Conservation (phyloP, 1,140 invertebrate genomes). For the Drosophila tristis region DNA sequence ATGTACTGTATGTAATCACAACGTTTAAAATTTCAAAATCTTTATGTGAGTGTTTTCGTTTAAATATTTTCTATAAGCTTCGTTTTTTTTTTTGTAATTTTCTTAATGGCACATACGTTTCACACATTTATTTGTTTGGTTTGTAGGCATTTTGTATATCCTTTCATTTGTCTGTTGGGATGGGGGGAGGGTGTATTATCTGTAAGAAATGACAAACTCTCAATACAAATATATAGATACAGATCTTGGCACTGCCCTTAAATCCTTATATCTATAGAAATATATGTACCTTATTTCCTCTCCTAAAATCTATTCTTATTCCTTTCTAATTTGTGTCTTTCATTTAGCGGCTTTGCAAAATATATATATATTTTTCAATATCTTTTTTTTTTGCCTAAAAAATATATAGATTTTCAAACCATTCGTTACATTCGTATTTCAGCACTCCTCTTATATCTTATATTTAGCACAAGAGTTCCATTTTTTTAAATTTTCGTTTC, state of each 20-base stretch:
- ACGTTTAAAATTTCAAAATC: conserved; percentile 75
- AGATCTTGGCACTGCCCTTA: conserved; percentile 36
- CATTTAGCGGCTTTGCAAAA: conserved; percentile 72
- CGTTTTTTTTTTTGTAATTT: conserved; percentile 32
- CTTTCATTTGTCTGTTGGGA: conserved; percentile 18
- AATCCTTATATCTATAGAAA: conserved; percentile 34
- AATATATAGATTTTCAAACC: conserved; percentile 63
- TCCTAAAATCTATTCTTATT: conserved; percentile 24
- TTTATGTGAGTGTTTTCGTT: conserved; percentile 21
- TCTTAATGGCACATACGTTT: conserved; percentile 77
- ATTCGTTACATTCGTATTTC: conserved; percentile 67
- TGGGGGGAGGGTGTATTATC: conserved; percentile 22
- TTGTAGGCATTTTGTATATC: conserved; percentile 23
- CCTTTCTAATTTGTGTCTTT: conserved; percentile 58
- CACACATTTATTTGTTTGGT: conserved; percentile 54
- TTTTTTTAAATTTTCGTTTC: conserved; percentile 48
- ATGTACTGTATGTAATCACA: conserved; percentile 48
- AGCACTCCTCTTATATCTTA: conserved; percentile 52
- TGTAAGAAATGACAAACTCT: conserved; percentile 49
- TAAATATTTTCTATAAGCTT: conserved; percentile 25
- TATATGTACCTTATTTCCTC: conserved; percentile 27
- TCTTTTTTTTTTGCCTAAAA: conserved; percentile 31
- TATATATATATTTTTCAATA: conserved; percentile 45
- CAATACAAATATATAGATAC: conserved; percentile 43
- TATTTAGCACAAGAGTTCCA: conserved; percentile 70